These are phyloP conservation scores for Oedothorax gibbosus DNA, from an alignment of 1,140 invertebrate species.

Conservation along the genomic window DNA sequence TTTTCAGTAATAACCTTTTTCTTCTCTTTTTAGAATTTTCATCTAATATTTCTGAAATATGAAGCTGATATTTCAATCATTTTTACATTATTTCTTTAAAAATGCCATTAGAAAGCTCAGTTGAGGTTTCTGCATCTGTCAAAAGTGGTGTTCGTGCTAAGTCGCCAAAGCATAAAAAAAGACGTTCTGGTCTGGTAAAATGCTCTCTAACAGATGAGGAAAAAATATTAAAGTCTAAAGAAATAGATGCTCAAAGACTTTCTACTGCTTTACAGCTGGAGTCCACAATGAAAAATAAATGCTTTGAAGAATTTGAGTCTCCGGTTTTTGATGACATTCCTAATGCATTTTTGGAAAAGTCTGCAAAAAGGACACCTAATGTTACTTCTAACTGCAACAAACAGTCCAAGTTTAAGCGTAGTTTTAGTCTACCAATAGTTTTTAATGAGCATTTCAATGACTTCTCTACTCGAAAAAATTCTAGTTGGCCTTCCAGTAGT, in stretches of 20 bases:
- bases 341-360: background rate
- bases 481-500: background rate
- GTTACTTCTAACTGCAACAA: no score
- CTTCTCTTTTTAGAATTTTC: no score
- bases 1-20: no score
- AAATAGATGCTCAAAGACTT: background rate
- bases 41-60: no score
- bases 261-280: background rate
- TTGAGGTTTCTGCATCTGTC: background rate
- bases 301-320: background rate
- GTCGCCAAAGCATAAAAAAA: conserved; percentile 11
- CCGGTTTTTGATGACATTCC: background rate
- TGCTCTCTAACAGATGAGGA: background rate
- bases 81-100: background rate
- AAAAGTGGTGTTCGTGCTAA: background rate
- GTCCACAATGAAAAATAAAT: background rate
- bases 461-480: background rate
- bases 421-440: conserved; percentile 6
- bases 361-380: background rate
- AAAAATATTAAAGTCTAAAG: background rate
- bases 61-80: background rate
- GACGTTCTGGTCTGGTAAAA: background rate
- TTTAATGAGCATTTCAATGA: background rate
- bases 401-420: background rate
- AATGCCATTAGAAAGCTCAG: background rate